Evolutionary conservation across 2,113 vertebrate species (phyloP), one percentile per base, ranked within the genome.

Genomic region (Mystacornis crossleyi): DNA sequence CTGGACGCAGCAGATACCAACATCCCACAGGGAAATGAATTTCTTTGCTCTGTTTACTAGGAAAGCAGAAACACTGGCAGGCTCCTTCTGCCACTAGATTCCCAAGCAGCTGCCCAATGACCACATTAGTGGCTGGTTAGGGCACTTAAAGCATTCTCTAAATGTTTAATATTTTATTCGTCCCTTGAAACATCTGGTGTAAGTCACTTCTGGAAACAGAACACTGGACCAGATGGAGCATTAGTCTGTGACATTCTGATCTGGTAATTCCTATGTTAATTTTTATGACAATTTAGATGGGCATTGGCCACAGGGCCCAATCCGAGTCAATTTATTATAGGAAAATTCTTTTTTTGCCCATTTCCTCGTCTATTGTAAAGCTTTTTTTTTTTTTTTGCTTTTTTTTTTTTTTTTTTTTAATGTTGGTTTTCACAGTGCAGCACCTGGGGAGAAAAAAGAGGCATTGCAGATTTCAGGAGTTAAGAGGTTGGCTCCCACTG

Each of bases 81-180:
- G 51, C 33, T 93, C 51, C 64, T 89, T 86, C 79, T 94, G 88
- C 62, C 80, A 64, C 71, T 94, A 47, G 60, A 77, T 81, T 88
- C 89, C 47, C 64, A 48, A 93, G 83, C 65, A 86, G 83, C 73
- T 93, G 94, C 72, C 92, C 90, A 86, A 70, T 4, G 20, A 61
- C 71, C 66, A 75, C 1, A 10, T 38, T n/a, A 69, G 61, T 55
- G 70, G 62, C 65, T 94, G 79, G 79, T 95, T 77, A 89, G 71
- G 80, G 58, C 58, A 75, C 53, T 81, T 60, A 60, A 0, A 85
- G 58, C 36, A 67, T 42, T 79, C n/a, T 91, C 53, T 86, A 77
- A 83, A 93, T 74, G 31, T 54, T 94, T 93, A 67, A 64, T 95
- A 86, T 89, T 94, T 94, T 89, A 95, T 94, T 97, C 24, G 43